Percentiles rank a stretch among this genome's conserved stretches.
phyloP scores from a whole-genome alignment of 2,888 invertebrate species.

The Pilophorus perplexus region DNA sequence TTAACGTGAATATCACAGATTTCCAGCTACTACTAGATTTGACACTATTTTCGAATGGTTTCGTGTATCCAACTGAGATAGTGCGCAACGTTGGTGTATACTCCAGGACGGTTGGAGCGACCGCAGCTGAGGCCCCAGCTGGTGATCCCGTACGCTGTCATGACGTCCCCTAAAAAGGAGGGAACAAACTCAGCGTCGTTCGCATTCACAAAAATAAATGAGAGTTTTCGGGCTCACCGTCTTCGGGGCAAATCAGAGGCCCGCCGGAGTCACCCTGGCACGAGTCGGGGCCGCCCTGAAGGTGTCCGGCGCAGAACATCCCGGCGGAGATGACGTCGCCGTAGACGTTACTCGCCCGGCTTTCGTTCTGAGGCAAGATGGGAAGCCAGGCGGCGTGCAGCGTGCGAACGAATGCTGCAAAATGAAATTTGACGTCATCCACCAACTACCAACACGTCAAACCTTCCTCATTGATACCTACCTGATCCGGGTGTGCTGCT shows the following conservation, averaged over 20 bases:
- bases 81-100: conserved; percentile 65
- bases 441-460: too few relatives aligned
- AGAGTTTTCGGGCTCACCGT: conserved; percentile 56
- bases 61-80: conserved; percentile 66
- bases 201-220: too few relatives aligned
- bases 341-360: conserved; percentile 65
- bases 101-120: conserved; percentile 69
- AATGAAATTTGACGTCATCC: too few relatives aligned
- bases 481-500: conserved; percentile 56
- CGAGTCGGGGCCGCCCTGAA: conserved; percentile 72
- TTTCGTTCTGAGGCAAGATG: conserved; percentile 62
- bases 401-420: conserved; percentile 61
- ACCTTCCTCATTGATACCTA: too few relatives aligned
- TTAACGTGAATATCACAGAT: background rate
- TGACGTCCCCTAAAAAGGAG: conserved; percentile 20
- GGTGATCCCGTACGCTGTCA: conserved; percentile 68
- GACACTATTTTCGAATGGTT: conserved; percentile 15
- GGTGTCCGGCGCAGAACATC: conserved; percentile 77
- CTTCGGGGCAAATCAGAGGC: conserved; percentile 69
- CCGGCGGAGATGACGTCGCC: conserved; percentile 64
- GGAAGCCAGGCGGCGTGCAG: conserved; percentile 69
- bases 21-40: too few relatives aligned
- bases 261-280: conserved; percentile 85
- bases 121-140: conserved; percentile 79
- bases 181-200: too few relatives aligned